Conservation (phyloP, 92 coral and sea anemone genomes). For the Parazoanthus darwini region DNA sequence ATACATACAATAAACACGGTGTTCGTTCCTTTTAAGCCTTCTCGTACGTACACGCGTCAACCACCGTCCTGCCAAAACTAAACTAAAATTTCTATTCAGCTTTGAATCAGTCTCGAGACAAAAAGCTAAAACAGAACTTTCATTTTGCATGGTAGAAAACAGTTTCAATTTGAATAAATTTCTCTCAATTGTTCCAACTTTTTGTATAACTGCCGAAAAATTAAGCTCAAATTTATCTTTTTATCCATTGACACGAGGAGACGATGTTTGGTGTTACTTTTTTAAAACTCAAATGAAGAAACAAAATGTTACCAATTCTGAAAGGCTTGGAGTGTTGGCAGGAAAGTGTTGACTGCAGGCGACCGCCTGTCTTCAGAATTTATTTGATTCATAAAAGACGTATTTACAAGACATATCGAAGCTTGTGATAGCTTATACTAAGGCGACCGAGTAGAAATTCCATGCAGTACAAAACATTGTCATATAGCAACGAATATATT, state of each 20-base stretch:
- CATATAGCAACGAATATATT: background rate
- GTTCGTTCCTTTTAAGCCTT: background rate
- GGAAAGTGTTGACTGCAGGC: background rate
- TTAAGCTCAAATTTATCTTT: background rate
- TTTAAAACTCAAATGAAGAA: background rate
- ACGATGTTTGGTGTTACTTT: background rate
- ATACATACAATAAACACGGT: background rate
- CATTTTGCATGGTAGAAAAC: background rate
- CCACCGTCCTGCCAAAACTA: background rate
- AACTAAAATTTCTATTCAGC: background rate
- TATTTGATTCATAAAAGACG: background rate
- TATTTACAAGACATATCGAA: conserved; percentile 14
- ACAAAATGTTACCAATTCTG: background rate
- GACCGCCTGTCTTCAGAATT: background rate
- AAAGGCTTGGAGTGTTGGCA: background rate
- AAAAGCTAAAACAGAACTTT: background rate
- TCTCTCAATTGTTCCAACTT: background rate
- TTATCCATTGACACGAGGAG: background rate
- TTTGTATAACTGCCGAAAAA: background rate
- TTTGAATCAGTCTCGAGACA: background rate
- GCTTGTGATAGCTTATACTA: too few species aligned
- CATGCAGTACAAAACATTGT: background rate
- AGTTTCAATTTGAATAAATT: background rate
- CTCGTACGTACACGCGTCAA: background rate
- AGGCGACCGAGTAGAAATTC: background rate